Evolutionary conservation across 2,888 invertebrate genomes (phyloP), one percentile per base, ranked within the genome.

Genomic region (Pegoplata infirma): DNA sequence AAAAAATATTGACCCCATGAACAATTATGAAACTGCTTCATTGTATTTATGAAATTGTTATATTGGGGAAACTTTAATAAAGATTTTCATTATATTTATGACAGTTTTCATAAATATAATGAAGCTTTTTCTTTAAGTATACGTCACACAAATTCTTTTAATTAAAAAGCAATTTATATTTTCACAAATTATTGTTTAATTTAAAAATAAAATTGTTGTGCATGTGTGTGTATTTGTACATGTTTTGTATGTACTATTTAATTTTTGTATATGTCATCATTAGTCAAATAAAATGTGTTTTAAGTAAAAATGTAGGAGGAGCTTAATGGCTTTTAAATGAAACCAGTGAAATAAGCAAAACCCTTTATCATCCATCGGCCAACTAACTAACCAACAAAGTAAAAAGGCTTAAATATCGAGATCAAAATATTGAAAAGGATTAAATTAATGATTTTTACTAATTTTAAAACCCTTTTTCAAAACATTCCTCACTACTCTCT

Each of bases 391-490:
- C 12, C 53, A 40, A 23, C 64, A 64, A 47, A 78, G 64, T 66
- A 78, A n/a, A n/a, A 74, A 64, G 46, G 51, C 58, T 64, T 58
- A 53, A 36, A 56, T 56, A 56, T 67, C 47, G 32, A n/a, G n/a
- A 32, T 67, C 46, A 56, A 67, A n/a, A 46, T 56, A 44, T 21
- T 32, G 25, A 64, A 83, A 81, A 82, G 88, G 88, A 87, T 88
- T 84, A 87, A 86, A 86, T 86, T 87, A 88, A 87, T 87, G 84
- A 88, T 86, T 88, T 88, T 87, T 67, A 77, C 83, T 86, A 87
- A 87, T 86, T 58, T 58, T 59, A 1, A 51, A 79, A 64, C 76
- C 80, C 78, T 79, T 81, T 76, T 76, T 77, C 75, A 56, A 68
- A 76, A 75, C 67, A 80, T 17, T 23, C 23, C 14, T 84, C 14